Evolutionary conservation across 2,113 vertebrate genomes (phyloP).

Genomic region (Trochalopteron elliotii): DNA sequence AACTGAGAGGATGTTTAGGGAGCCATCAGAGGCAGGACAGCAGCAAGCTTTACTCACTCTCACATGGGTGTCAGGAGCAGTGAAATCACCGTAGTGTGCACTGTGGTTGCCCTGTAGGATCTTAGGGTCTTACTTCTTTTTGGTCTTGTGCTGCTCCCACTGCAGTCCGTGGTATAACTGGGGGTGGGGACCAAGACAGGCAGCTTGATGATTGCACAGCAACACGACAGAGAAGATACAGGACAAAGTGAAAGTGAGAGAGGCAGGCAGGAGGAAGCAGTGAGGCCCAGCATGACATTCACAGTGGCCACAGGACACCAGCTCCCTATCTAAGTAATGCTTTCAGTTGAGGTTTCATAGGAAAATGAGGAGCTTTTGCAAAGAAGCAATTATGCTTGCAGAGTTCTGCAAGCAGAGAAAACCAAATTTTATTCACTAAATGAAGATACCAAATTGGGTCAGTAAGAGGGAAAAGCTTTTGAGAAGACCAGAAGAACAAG

Average conservation of each 20-base stretch:
- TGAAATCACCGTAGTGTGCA: rapidly evolving
- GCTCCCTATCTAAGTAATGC: not conserved
- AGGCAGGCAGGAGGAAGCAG: not conserved
- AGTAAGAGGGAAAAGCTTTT: not conserved
- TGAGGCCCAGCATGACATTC: not conserved
- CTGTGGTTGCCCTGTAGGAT: not conserved
- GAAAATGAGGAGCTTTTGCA: not conserved
- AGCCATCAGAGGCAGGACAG: rapidly evolving
- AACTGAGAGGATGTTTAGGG: not conserved
- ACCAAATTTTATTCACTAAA: not conserved
- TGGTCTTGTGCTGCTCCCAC: not conserved
- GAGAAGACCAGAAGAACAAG: not conserved
- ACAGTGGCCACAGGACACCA: not conserved
- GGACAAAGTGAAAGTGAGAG: not conserved
- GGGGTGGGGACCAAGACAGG: not conserved
- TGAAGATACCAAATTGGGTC: not conserved
- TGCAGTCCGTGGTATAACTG: rapidly evolving
- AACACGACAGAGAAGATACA: rapidly evolving
- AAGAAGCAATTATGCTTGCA: not conserved
- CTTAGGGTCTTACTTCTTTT: not conserved
- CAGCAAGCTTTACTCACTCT: rapidly evolving
- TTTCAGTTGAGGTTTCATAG: not conserved
- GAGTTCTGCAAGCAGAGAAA: not conserved
- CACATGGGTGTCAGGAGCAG: rapidly evolving
- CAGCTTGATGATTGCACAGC: not conserved